Evolutionary conservation across 1,140 invertebrate species (phyloP).

Genomic region (Dendroctonus ponderosae): DNA sequence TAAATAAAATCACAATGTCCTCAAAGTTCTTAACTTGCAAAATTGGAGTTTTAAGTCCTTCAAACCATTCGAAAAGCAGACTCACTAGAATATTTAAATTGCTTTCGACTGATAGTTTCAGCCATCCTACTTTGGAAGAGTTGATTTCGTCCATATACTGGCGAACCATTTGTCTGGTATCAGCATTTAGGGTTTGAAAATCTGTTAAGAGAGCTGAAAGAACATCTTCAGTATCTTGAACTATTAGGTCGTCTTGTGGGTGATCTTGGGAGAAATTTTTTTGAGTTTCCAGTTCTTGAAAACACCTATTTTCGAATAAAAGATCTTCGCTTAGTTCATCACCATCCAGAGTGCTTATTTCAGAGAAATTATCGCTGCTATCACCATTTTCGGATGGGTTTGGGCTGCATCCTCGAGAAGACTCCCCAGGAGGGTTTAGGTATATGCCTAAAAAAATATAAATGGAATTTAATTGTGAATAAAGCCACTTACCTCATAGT

Average conservation of each 20-base stretch:
- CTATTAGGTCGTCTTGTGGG: slow-evolving; percentile 30
- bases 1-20: slow-evolving; percentile 62
- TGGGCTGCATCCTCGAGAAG: slow-evolving; percentile 41
- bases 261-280: slow-evolving; percentile 42
- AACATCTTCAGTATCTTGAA: slow-evolving; percentile 37
- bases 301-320: slow-evolving; percentile 46
- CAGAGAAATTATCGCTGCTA: slow-evolving; percentile 37
- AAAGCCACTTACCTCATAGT: slow-evolving; percentile 11
- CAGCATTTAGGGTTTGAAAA: slow-evolving; percentile 57
- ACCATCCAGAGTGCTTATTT: slow-evolving; percentile 43
- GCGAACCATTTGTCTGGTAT: slow-evolving; percentile 54
- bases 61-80: slow-evolving; percentile 70
- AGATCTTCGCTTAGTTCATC: slow-evolving; percentile 43
- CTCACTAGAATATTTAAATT: slow-evolving; percentile 61
- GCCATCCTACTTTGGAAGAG: slow-evolving; percentile 65
- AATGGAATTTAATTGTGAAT: slow-evolving; percentile 9
- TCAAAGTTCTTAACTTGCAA: slow-evolving; percentile 67
- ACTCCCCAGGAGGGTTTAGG: slow-evolving; percentile 33
- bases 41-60: slow-evolving; percentile 66
- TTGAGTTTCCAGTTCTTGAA: slow-evolving; percentile 46
- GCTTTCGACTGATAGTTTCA: slow-evolving; percentile 64
- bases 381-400: slow-evolving; percentile 43
- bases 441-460: slow-evolving; percentile 34
- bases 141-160: slow-evolving; percentile 65
- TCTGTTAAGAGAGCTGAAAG: slow-evolving; percentile 53